Evolutionary conservation across 2,888 invertebrate genomes (phyloP).

Genomic region (Alsophila aescularia): DNA sequence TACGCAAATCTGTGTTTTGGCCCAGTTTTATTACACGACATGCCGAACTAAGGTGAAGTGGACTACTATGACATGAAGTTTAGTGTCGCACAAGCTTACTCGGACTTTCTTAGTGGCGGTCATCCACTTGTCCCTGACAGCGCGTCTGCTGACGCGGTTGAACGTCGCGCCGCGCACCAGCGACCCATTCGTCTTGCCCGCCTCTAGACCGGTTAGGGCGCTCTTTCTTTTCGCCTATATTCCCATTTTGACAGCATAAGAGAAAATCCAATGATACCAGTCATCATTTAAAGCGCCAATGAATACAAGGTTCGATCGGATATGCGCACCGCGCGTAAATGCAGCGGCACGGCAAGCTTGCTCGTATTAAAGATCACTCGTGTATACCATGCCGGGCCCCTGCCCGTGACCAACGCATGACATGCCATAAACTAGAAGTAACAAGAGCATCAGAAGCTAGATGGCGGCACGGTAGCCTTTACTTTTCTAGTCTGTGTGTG

Average conservation of each 20-base stretch:
- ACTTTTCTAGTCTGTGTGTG: too few relatives aligned
- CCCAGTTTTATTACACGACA: conserved; percentile 38
- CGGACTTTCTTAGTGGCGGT: conserved; percentile 90
- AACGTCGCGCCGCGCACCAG: conserved; percentile 87
- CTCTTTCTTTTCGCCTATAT: conserved; percentile 86
- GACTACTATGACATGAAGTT: conserved; percentile 19
- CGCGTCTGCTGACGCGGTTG: conserved; percentile 84
- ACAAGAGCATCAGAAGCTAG: too few relatives aligned
- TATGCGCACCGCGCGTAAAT: conserved; percentile 11
- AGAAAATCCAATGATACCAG: conserved; percentile 47
- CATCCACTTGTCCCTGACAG: conserved; percentile 86
- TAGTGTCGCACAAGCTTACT: conserved; percentile 83
- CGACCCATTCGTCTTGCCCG: conserved; percentile 86
- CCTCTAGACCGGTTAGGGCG: conserved; percentile 87
- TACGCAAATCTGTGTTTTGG: background rate
- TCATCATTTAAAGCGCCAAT: conserved; percentile 18
- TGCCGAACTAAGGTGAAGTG: conserved; percentile 14
- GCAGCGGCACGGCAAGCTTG: background rate
- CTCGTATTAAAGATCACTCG: too few relatives aligned
- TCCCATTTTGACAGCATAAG: conserved; percentile 65
- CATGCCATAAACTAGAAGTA: too few relatives aligned
- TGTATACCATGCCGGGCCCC: too few relatives aligned
- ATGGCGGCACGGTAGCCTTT: too few relatives aligned
- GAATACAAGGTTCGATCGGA: conserved; percentile 6
- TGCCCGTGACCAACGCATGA: too few relatives aligned